Evolutionary conservation across 1,140 invertebrate species (phyloP), one percentile per base, ranked within the genome.

Genomic region (Xylocopa sonorina): DNA sequence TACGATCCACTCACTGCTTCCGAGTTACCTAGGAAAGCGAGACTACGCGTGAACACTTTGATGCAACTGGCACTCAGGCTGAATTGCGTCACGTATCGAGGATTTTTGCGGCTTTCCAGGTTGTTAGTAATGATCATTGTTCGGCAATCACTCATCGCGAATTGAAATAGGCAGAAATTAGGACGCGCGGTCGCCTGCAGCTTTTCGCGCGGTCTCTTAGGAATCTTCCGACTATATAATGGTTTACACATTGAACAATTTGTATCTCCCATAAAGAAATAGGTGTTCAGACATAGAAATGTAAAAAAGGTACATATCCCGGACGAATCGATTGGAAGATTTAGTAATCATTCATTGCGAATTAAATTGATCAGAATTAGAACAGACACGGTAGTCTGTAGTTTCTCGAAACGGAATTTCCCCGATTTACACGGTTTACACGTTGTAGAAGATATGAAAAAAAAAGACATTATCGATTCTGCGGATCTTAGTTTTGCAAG

Each of bases 1-100:
- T 94, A 95, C 0, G 94, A 94, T 38, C 95, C 95, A 34, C 90
- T 91, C 50, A 91, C 89, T 2, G 86, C 67, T 63, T 90, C 90
- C 12, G 77, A 53, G 34, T 90, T 88, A 38, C 90, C 90, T 91
- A 60, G 68, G 12, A 74, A 73, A 18, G 32, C 43, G 21, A 74
- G 18, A 79, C 43, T 5, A 64, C 73, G 5, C 29, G 29, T 51
- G 41, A 29, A 41, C 21, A n/a, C 32, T 72, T n/a, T 80, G 48
- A 66, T 1, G 72, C 77, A 76, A 83, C 58, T 27, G 16, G 24
- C 41, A 18, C 27, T 43, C 29, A n/a, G 24, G 1, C n/a, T 0
- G 7, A 12, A 41, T 80, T 83, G 71, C 62, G 16, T n/a, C 60
- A 78, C 14, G 48, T 78, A 67, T 60, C 41, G 18, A 24, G 16